Conservation (phyloP, 2,888 invertebrate genomes). For the Eupithecia exiguata region DNA sequence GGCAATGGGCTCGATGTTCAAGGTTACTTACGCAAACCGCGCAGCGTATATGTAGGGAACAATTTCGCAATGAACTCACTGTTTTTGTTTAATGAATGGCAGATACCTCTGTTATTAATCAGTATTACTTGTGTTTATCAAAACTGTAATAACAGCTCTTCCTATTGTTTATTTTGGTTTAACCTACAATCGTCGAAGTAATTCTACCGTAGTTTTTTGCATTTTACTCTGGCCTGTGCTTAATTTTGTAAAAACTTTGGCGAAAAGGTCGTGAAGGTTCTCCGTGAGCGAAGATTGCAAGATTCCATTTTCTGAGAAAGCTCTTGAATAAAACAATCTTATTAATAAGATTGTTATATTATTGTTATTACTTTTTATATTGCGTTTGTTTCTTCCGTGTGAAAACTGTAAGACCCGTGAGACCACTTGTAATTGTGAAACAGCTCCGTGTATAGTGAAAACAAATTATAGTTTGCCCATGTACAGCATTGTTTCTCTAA, state of each 20-base stretch:
- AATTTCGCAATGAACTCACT: conserved; percentile 21
- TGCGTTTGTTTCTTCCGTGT: conserved; percentile 21
- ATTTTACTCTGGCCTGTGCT: not conserved
- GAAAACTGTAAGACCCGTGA: conserved; percentile 22
- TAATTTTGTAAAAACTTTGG: not conserved
- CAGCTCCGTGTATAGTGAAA: conserved; percentile 31
- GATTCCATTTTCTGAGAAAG: not conserved
- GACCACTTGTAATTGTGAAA: conserved; percentile 32
- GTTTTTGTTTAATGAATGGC: conserved; percentile 13
- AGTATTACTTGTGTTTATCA: not conserved
- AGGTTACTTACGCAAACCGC: conserved; percentile 37
- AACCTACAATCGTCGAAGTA: not conserved
- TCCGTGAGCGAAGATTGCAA: not conserved
- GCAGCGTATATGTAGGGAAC: not conserved
- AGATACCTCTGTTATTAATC: not conserved
- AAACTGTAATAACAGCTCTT: not conserved
- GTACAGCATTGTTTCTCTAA: conserved; percentile 25
- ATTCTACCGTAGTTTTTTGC: not conserved
- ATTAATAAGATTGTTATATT: too few relatives aligned
- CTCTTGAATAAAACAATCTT: not conserved
- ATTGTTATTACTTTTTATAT: conserved; percentile 7
- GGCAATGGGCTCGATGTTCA: conserved; percentile 31
- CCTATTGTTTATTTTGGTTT: not conserved
- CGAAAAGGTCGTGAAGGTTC: not conserved
- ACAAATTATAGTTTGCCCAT: conserved; percentile 23